phyloP scores from a whole-genome alignment of 2,113 vertebrate genomes.

The Cyprinodon brontotheroides region DNA sequence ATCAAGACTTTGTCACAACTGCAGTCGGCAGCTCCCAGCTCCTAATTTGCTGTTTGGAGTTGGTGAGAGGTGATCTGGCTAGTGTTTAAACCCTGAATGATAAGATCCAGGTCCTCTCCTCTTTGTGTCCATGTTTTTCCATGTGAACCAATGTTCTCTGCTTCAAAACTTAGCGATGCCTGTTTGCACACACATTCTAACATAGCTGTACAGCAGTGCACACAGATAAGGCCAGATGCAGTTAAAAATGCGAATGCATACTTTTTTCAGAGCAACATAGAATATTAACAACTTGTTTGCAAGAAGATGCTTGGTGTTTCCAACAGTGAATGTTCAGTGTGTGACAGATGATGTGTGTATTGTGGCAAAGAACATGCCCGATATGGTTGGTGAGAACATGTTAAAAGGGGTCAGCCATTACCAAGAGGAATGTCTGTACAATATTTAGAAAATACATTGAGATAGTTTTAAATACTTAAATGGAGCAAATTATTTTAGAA shows the following conservation, averaged over 20 bases:
- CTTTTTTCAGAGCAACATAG: slow-evolving; percentile 53
- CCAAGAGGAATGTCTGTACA: no score
- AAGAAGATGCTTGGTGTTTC: slow-evolving; percentile 70
- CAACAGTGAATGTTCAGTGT: slow-evolving; percentile 51
- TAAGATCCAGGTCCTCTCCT: slow-evolving; percentile 86
- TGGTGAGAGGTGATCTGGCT: slow-evolving; percentile 86
- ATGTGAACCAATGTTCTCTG: slow-evolving; percentile 56
- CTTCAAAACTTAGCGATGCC: slow-evolving; percentile 38
- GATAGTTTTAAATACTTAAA: background rate
- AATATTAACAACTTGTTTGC: slow-evolving; percentile 82
- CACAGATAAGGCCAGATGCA: slow-evolving; percentile 10
- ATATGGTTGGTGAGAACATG: slow-evolving; percentile 25
- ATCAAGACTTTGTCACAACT: slow-evolving; percentile 88
- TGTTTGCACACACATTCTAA: slow-evolving; percentile 26
- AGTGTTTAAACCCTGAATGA: slow-evolving; percentile 87
- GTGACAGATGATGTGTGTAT: slow-evolving; percentile 59
- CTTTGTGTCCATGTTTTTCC: slow-evolving; percentile 51
- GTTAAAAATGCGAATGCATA: background rate
- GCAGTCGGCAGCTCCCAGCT: slow-evolving; percentile 81
- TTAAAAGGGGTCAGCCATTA: background rate
- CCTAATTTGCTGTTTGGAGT: slow-evolving; percentile 87
- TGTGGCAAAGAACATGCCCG: slow-evolving; percentile 35
- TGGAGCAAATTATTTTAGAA: background rate
- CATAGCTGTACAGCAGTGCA: slow-evolving; percentile 1
- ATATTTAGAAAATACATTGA: background rate